Percentiles rank a stretch among this genome's conserved stretches.
phyloP scores from a whole-genome alignment of 1,140 invertebrate genomes.

The Limonius californicus region DNA sequence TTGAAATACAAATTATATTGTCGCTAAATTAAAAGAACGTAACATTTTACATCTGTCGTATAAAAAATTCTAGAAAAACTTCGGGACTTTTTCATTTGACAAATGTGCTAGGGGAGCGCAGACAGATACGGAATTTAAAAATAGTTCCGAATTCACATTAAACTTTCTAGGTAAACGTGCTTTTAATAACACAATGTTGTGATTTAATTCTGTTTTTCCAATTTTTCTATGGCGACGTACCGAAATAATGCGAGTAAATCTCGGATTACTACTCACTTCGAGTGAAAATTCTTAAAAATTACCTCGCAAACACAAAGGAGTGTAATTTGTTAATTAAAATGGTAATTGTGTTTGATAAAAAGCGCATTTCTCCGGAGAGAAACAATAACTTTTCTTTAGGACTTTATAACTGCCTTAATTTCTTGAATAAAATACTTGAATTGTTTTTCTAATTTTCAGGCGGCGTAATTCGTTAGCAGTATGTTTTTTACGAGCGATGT shows the following conservation, averaged over 20 bases:
- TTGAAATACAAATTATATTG: constrained; percentile 7
- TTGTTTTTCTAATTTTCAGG: no score
- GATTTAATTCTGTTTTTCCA: background rate
- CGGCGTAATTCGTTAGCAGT: no score
- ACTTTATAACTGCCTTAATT: background rate
- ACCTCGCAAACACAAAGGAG: background rate
- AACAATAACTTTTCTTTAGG: background rate
- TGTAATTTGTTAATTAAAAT: constrained; percentile 14
- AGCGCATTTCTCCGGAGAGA: background rate
- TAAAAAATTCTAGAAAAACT: constrained; percentile 12
- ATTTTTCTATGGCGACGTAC: background rate
- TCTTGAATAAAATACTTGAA: background rate
- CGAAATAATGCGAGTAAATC: background rate
- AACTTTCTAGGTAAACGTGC: background rate
- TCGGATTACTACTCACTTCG: background rate
- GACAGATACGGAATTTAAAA: constrained; percentile 15
- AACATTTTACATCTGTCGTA: constrained; percentile 17
- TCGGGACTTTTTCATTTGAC: constrained; percentile 8
- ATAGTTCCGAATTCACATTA: constrained; percentile 12
- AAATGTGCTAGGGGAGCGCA: constrained; percentile 15
- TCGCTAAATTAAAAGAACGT: constrained; percentile 8
- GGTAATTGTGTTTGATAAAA: constrained; percentile 10
- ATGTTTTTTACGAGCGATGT: no score
- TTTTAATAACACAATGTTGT: background rate
- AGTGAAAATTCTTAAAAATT: background rate